Evolutionary conservation across 1,140 invertebrate species (phyloP), one percentile per base, ranked within the genome.

Genomic region (Leptopilina boulardi): DNA sequence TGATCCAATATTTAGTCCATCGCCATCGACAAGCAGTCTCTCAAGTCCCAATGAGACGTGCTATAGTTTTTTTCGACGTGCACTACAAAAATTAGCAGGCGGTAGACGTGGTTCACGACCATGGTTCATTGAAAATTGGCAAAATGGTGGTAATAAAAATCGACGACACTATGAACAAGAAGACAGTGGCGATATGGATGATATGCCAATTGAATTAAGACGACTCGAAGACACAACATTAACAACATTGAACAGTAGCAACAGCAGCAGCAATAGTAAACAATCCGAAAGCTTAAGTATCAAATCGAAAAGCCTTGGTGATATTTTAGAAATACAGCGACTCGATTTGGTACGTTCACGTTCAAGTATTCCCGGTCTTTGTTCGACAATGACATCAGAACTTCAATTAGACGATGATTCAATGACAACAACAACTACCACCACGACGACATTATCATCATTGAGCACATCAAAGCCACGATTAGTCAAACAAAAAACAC

Each of bases 41-140:
- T 97, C 96, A 30, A 97, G 96, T 81, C 97, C 97, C 4, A 97
- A 97, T 83, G 97, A 98, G 91, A 97, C 96, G 6, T 98, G 97
- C 87, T 98, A 98, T 90, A 97, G 96, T 85, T 98, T 98, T 86
- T 96, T 98, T 4, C 92, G 97, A 66, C 93, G 96, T 83, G 97
- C 97, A 6, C 93, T 98, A 44, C 96, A 98, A 90, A 95, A 96
- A 92, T 88, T 97, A 26, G 96, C 96, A 11, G 95, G 96, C 0
- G 93, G 94, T 1, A 94, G 94, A 15, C 91, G 94, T 0, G 89
- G 91, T 4, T 89, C 92, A 77, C 89, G 94, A 78, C 93, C 95
- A 10, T 97, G 96, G 93, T 97, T 97, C 85, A 90, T 97, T 8
- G 94, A 96, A 77, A 95, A 94, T 26, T 96, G 95, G 95, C 93